Base-by-base conservation (phyloP, 2,888 invertebrate genomes). In the Andrena bucephala region DNA sequence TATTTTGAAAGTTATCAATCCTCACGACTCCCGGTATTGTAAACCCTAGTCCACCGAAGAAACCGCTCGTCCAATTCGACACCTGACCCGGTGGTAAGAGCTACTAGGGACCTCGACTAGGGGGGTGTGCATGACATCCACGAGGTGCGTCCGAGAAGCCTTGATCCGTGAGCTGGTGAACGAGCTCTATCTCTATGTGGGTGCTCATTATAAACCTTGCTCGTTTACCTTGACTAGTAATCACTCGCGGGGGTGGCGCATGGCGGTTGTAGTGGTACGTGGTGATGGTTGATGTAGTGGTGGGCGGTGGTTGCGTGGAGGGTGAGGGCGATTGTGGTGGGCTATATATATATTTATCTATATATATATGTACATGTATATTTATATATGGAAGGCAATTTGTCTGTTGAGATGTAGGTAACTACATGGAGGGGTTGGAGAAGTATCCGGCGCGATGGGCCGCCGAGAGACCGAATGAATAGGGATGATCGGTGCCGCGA, bases 381-480 rank as follows among this genome's bases (percentile, higher is more conserved):
- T 60, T 42, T 62, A 63, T 31, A 63, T 31, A 48, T 16, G 29
- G 67, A 29, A 62, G 65, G 29, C 24, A 20, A 20, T 24, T 29
- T 48, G 59, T 24, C 31, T 27, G 68, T 33, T 57, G n/a, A 57
- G n/a, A 16, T 42, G 13, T 36, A 27, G 27, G 27, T 27, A 33
- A 13, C 54, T 84, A 84, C 16, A 84, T 72, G 76, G 84, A 93
- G 79, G 97, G 97, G 94, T 97, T 97, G 95, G 98, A 98, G 96
- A 98, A 98, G 95, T 97, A 97, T 93, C 98, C 98, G 91, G 98
- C 98, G 90, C 96, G 95, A 92, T 96, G 96, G 87, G 96, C 96
- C 85, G 95, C 94, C 92, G 95, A 96, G 83, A 96, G 96, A 94
- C 96, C 96, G 92, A 96, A 96, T 91, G 97, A 96, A 89, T 96